Base-by-base conservation (phyloP, 2,888 invertebrate species). In the Argyresthia goedartella region DNA sequence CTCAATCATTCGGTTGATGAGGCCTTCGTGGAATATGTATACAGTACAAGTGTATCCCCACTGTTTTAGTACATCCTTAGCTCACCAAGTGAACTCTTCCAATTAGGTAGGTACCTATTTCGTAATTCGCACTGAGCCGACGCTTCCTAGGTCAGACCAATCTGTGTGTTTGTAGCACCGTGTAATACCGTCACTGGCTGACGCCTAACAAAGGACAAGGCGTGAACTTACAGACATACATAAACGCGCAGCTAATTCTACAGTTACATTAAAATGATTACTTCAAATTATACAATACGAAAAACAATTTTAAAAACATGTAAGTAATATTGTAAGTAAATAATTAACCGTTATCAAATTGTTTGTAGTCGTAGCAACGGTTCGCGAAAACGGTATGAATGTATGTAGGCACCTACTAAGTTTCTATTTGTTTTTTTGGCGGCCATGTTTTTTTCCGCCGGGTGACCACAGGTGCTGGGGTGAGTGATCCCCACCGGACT, bases 391-490 rank as follows among this genome's bases (percentile, higher is more conserved):
- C 60, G 60, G 60, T 63, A 55, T 60, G 54, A n/a, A n/a, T 47
- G n/a, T n/a, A n/a, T n/a, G n/a, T n/a, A n/a, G n/a, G n/a, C n/a
- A n/a, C n/a, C n/a, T n/a, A n/a, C 25, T 33, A n/a, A 6, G 11
- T 33, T 34, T 10, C 44, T 14, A 44, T 36, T 13, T 59, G 56
- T 61, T 58, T 60, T 59, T 62, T 58, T 50, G 51, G 51, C 58
- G 53, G 59, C 61, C 56, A 62, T 60, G 55, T 64, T 63, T 57
- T 62, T 68, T 66, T 58, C 58, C 63, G 62, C 61, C 69, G 57
- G 57, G 49, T 67, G 71, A 55, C 54, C 62, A 64, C 62, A 8
- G 25, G 25, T 25, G 25, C 25, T 25, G 25, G 63, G 61, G 62
- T 61, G 64, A 59, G 57, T 56, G 58, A 16, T 25, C 25, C 57